Conservation (phyloP, 2,113 vertebrate species). For the Pseudonaja textilis region DNA sequence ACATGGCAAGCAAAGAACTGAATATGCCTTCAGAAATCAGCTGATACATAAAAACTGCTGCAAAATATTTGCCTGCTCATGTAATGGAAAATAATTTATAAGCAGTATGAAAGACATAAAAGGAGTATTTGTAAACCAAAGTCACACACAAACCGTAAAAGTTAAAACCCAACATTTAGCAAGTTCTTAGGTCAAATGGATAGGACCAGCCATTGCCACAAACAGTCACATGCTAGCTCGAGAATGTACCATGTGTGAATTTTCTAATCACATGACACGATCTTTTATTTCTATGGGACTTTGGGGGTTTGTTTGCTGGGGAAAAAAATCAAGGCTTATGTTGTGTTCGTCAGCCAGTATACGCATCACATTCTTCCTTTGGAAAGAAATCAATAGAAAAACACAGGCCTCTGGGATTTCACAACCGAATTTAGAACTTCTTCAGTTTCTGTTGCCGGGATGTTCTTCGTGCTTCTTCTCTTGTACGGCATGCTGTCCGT, state of each 20-base stretch:
- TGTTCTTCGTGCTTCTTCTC: conserved; percentile 2
- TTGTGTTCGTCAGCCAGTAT: background rate
- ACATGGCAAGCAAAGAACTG: background rate
- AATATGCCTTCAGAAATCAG: background rate
- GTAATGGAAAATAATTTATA: background rate
- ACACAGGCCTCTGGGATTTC: background rate
- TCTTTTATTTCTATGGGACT: background rate
- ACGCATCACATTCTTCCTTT: background rate
- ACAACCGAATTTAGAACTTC: background rate
- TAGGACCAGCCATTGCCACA: background rate
- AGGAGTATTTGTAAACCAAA: background rate
- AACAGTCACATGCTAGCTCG: background rate
- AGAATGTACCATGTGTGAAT: background rate
- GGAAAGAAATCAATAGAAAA: conserved; percentile 16
- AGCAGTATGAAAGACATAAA: background rate
- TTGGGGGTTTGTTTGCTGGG: background rate
- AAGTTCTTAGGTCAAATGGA: background rate
- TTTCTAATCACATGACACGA: background rate
- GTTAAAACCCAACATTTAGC: background rate
- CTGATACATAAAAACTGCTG: background rate
- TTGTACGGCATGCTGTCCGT: background rate
- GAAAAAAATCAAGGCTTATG: background rate
- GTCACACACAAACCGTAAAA: background rate
- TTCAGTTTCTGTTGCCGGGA: background rate
- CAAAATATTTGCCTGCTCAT: background rate